Evolutionary conservation across 1,140 invertebrate species (phyloP).

Genomic region (Saccostrea glomerata): DNA sequence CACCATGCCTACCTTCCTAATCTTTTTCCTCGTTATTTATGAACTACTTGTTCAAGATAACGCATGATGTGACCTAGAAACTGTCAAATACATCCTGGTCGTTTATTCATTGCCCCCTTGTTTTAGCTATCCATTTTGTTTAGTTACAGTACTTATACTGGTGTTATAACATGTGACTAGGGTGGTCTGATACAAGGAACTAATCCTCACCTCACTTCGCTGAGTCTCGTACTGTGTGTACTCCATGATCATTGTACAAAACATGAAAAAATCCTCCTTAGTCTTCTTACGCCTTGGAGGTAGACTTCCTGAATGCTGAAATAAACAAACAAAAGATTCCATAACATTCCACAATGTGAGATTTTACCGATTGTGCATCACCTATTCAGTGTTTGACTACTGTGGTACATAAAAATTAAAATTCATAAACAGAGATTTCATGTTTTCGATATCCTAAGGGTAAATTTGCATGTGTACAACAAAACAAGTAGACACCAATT

Average conservation of each 20-base stretch:
- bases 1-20: not conserved
- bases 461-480: not conserved
- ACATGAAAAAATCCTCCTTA: slow-evolving; percentile 82
- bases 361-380: not conserved
- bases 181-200: not conserved
- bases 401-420: not conserved
- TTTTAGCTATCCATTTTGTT: not conserved
- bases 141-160: not conserved
- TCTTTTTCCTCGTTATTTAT: slow-evolving; percentile 19
- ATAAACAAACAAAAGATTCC: slow-evolving; percentile 35
- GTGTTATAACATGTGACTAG: not conserved
- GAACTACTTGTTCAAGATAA: not conserved
- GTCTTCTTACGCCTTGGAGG: slow-evolving; percentile 77
- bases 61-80: not conserved
- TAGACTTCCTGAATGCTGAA: slow-evolving; percentile 58
- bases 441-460: not conserved
- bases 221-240: slow-evolving; percentile 82
- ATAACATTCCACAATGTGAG: not conserved
- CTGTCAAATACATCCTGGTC: not conserved
- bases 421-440: not conserved
- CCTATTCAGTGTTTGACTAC: not conserved
- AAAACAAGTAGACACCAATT: not conserved
- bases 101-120: not conserved
- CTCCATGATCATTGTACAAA: slow-evolving; percentile 82
- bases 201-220: slow-evolving; percentile 77